Base-by-base conservation (phyloP, 2,113 vertebrate species). In the Sinocyclocheilus rhinocerous region DNA sequence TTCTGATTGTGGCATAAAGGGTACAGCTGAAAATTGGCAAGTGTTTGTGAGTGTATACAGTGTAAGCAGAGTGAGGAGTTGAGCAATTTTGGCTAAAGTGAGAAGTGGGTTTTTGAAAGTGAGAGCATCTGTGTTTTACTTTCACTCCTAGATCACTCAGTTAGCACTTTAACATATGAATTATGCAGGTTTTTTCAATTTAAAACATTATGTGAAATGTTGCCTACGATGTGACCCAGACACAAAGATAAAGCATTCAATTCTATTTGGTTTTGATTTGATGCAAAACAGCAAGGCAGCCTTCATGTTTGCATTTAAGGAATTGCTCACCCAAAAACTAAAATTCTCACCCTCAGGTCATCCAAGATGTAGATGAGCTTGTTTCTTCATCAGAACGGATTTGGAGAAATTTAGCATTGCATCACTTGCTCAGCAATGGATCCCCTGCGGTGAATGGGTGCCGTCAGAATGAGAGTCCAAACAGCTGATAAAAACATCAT, bases 91-190 rank as follows among this genome's bases (percentile, higher is more conserved):
- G 42, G 22, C 22, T 76, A 12, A 4, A 76, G 42, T 0, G n/a
- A 76, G 12, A 5, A 24, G 22, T 4, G 1, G 11, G 10, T n/a
- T 13, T 75, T 48, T 75, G 4, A 48, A 45, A 39, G 22, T 48
- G 20, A 45, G 73, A 45, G 73, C 45, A 50, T 26, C 73, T 50
- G 29, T 69, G 65, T 69, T 29, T 26, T 69, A 20, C 67, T 69
- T 15, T 69, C 45, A 76, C 42, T 76, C 12, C 13, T 50, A 76
- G n/a, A 50, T 76, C 73, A 9, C 13, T 76, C 42, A 7, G 7
- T 76, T 52, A 26, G 45, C 45, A 50, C 73, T 50, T 8, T 75
- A 75, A 75, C 72, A 75, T 24, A 76, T 26, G 24, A 50, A 76
- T 76, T 7, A 50, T 76, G 12, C 39, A 50, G 73, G n/a, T 26